Evolutionary conservation across 2,888 invertebrate genomes (phyloP), one percentile per base, ranked within the genome.

Genomic region (Pristionchus mayeri): DNA sequence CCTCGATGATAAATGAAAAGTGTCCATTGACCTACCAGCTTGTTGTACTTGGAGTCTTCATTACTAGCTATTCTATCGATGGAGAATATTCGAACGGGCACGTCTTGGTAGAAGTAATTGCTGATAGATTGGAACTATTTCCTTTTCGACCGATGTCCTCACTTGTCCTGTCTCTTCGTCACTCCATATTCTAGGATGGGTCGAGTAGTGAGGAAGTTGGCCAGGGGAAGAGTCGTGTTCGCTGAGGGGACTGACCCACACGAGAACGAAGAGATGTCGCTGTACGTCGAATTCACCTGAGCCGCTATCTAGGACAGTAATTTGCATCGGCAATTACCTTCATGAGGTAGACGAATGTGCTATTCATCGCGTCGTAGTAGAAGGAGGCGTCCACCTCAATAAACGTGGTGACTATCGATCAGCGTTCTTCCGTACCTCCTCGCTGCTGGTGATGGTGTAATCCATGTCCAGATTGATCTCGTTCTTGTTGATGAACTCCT

Each of bases 31-130:
- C 86, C 18, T 24, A 91, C 91, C 84, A 89, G 85, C 87, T 92
- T 92, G 84, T 89, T 90, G 82, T 88, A 89, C 18, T 88, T 86
- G 18, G 89, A 89, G 75, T 92, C 91, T 24, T 89, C 89, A 21
- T 89, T 85, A 18, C 86, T 84, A 37, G 75, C 75, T 18, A 86
- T 86, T 63, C 92, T 79, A 75, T 91, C 91, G 24, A 92, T 90
- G 85, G 88, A 86, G 80, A 88, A 88, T 3, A 92, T 88, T 60
- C 90, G 84, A 0, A 88, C 89, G 37, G 86, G 86, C 11, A 90
- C 86, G 75, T 90, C 86, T 90, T 91, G 48, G 84, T 88, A 85
- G 44, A 16, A 75, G 63, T 81, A 84, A 75, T 84, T 89, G 89
- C 54, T 88, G 50, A 67, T 85, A 86, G 30, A 84, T 86, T 16